These are phyloP conservation scores for Brachionus asplanchnoidis DNA, from an alignment of 1,140 invertebrate species.

Conservation along the genomic window DNA sequence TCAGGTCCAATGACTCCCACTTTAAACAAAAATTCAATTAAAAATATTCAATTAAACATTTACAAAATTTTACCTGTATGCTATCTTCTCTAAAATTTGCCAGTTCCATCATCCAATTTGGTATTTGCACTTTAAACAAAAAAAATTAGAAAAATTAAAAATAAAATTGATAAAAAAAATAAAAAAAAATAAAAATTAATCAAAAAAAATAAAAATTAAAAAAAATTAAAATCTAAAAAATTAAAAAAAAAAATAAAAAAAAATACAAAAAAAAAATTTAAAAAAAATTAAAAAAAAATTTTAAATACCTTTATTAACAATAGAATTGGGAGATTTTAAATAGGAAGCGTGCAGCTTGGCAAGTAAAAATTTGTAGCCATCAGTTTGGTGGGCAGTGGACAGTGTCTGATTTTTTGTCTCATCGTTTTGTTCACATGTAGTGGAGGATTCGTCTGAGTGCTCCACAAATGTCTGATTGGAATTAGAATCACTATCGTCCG, in stretches of 20 bases:
- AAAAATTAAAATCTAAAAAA: neutral
- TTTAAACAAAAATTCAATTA: neutral
- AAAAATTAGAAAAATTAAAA: neutral
- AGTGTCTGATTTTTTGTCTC: neutral
- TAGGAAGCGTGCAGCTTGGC: neutral
- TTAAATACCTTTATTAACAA: neutral
- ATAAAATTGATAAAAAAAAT: neutral
- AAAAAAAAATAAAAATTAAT: neutral
- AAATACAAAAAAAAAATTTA: neutral
- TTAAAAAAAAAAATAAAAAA: neutral
- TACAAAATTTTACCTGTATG: neutral
- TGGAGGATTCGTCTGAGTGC: neutral
- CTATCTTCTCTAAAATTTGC: neutral
- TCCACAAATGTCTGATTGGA: slow-evolving; percentile 22
- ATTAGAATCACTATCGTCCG: neutral
- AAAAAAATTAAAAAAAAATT: neutral
- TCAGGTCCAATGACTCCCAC: neutral
- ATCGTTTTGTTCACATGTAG: neutral
- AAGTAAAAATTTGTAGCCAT: slow-evolving; percentile 50
- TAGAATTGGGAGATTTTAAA: slow-evolving; percentile 12
- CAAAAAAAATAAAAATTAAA: too few species aligned
- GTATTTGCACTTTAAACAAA: neutral
- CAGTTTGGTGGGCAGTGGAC: slow-evolving; percentile 63
- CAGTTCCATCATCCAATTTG: neutral
- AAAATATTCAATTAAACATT: neutral